Percentiles rank a stretch among this genome's conserved stretches.
Conservation (phyloP, 2,888 invertebrate genomes). For the Saturnia japonica region DNA sequence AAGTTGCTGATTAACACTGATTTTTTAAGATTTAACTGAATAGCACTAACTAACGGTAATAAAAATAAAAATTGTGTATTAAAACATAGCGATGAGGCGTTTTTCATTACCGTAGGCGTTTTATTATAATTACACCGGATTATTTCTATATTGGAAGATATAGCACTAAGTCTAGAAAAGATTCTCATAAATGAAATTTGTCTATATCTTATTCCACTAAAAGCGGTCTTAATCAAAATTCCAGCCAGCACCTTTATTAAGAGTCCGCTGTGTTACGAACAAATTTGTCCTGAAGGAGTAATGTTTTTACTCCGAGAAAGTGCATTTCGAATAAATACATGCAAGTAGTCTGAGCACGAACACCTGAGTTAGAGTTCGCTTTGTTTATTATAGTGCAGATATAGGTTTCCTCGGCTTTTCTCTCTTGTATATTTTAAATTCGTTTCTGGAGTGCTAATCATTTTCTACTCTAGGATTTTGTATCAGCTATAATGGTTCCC, state of each 20-base stretch:
- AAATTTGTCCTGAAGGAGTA: slow-evolving; percentile 31
- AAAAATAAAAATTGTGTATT: too few species aligned
- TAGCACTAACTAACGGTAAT: too few species aligned
- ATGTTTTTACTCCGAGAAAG: slow-evolving; percentile 44
- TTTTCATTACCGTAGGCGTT: not conserved
- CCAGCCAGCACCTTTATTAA: slow-evolving; percentile 26
- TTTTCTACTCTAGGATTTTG: not conserved
- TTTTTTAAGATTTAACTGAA: too few species aligned
- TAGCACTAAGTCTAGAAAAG: not conserved
- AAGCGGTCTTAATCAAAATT: slow-evolving; percentile 20
- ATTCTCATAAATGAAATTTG: not conserved
- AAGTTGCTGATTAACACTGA: too few species aligned
- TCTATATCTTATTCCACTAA: not conserved
- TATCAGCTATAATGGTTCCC: not conserved
- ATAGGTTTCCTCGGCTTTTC: slow-evolving; percentile 28
- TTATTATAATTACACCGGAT: not conserved
- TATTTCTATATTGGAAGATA: not conserved
- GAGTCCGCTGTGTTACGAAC: slow-evolving; percentile 28
- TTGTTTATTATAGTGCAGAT: slow-evolving; percentile 49
- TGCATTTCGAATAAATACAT: slow-evolving; percentile 54
- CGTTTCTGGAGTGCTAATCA: not conserved
- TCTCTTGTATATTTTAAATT: not conserved
- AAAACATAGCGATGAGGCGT: too few species aligned
- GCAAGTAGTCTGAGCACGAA: slow-evolving; percentile 59
- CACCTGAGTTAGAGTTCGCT: slow-evolving; percentile 65